Conservation (phyloP, 2,888 invertebrate genomes). For the Drepanosiphum platanoidis region DNA sequence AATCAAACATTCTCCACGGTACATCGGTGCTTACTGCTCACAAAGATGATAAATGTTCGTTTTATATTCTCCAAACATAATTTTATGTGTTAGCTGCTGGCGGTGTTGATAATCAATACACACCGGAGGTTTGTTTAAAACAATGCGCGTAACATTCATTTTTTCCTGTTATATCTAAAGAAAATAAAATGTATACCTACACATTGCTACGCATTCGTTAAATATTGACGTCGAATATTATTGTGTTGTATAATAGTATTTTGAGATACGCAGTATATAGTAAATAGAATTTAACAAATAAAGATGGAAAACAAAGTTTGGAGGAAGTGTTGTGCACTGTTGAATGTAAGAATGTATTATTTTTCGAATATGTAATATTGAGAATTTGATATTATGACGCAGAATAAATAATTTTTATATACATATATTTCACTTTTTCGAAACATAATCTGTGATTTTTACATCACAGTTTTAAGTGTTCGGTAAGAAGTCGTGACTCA, state of each 20-base stretch:
- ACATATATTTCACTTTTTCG: not conserved
- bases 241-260: not conserved
- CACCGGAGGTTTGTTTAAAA: not conserved
- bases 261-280: not conserved
- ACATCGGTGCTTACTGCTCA: not conserved
- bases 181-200: too few species aligned
- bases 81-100: not conserved
- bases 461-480: not conserved
- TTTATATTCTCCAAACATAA: not conserved
- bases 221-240: not conserved
- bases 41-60: too few species aligned
- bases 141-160: not conserved
- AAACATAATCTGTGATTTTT: not conserved
- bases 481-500: slow-evolving; percentile 21
- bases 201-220: too few species aligned
- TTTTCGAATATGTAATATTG: not conserved
- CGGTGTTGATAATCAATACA: not conserved
- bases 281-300: too few species aligned
- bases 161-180: not conserved
- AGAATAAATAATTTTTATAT: not conserved
- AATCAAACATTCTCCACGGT: not conserved
- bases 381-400: too few species aligned
- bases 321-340: not conserved
- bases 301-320: not conserved
- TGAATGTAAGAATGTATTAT: too few species aligned